Evolutionary conservation across 2,797 vertebrate species (phyloP).

Genomic region (Pteronotus mesoamericanus): DNA sequence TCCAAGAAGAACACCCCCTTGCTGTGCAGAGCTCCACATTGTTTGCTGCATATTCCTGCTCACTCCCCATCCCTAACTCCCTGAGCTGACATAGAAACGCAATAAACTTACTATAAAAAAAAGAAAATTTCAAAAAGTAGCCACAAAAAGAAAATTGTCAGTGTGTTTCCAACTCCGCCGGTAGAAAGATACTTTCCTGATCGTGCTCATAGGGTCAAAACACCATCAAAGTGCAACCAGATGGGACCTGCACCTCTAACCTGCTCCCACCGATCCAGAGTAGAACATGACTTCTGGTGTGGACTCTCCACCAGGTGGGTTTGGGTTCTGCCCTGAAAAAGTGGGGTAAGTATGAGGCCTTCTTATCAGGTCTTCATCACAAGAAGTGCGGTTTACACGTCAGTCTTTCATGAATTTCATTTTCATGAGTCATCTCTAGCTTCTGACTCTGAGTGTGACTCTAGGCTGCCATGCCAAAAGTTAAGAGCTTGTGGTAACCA

Average conservation of each 20-base stretch:
- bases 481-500: neutral
- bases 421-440: neutral
- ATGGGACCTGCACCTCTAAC: neutral
- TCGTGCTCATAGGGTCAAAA: neutral
- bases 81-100: constrained; percentile 8
- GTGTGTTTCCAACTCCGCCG: neutral
- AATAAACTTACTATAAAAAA: constrained; percentile 40
- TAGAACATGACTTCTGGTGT: neutral
- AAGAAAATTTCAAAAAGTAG: neutral
- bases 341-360: neutral
- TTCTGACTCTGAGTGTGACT: neutral
- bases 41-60: neutral
- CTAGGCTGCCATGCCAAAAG: neutral
- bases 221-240: neutral
- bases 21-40: neutral
- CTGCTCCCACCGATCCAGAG: neutral
- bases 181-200: neutral
- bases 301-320: neutral
- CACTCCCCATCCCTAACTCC: neutral
- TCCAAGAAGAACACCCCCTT: neutral
- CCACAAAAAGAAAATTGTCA: neutral
- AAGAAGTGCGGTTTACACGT: neutral
- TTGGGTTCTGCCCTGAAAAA: neutral
- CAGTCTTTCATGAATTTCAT: neutral
- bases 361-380: neutral